Evolutionary conservation across 1,140 invertebrate genomes (phyloP), one percentile per base, ranked within the genome.

Genomic region (Sesamia nonagrioides): DNA sequence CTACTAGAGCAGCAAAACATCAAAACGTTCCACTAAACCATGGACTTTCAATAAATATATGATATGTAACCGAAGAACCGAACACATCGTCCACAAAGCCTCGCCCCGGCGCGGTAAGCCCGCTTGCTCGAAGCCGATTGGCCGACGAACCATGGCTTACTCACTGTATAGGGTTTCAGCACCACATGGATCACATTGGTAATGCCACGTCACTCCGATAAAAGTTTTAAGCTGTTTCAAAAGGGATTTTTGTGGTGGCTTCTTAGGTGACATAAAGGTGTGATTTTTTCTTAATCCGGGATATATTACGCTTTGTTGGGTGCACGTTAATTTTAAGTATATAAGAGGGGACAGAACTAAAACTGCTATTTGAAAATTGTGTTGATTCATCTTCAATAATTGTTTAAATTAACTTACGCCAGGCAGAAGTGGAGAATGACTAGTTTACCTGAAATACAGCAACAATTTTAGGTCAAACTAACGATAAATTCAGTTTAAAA

Each of bases 131-230:
- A 71, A 50, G 50, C 79, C 80, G 81, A 86, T 86, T 86, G 84
- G 84, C 61, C 61, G 77, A 56, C 61, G 66, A 77, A 80, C 61
- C 79, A 71, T 68, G 69, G 81, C 75, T 72, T 86, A 79, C 79
- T 79, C 77, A 84, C 80, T 80, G 81, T 84, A 76, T 82, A 84
- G 79, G 84, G 82, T 84, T 86, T 84, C 84, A 80, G 80, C 80
- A 81, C 78, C 82, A 81, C 80, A 80, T 77, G 75, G 83, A 81
- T 81, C 78, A 78, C 68, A 80, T 60, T 81, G 42, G 73, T 63
- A 75, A 61, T 50, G 27, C 73, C 40, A 75, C 56, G 58, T 75
- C 73, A 61, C 73, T 61, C 27, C 33, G 73, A 75, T 75, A 63
- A 61, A 75, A 75, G 58, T 75, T 75, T 75, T 75, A 75, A 75